Evolutionary conservation across 37 sponge, comb jelly and placozoan species (phyloP), one percentile per base, ranked within the genome.

Genomic region (Theonella swinhoei): DNA sequence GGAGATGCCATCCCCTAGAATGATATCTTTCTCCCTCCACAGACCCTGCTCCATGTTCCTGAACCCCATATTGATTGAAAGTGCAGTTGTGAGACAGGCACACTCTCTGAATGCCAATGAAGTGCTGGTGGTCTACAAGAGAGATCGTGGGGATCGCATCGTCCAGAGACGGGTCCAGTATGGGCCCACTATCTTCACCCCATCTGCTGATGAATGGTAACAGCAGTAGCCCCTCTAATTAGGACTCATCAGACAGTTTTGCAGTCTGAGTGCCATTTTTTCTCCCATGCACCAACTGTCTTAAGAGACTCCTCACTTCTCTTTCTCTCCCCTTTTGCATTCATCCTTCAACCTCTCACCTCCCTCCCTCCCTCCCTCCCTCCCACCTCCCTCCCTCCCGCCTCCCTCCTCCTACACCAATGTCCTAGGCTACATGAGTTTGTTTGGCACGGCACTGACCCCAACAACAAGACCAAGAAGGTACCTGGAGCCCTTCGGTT

Each of bases 391-490:
- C 67, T 29, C 67, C 19, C 67, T 29, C 67, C 19, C 67, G 4
- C n/a, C 26, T 24, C 19, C 67, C 19, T n/a, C n/a, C n/a, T n/a
- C 64, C 64, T 28, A 29, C n/a, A n/a, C n/a, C n/a, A n/a, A n/a
- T n/a, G n/a, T n/a, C n/a, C 54, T 42, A 92, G 92, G 92, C 40
- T 93, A 59, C 96, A 96, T 26, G 64, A 88, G 67, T 96, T 96
- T 80, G 74, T 80, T 26, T 96, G 96, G 96, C 96, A 96, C 61
- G 96, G 96, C 0, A 87, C 96, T n/a, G 90, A 90, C 29, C 81
- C 72, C 2, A 83, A 87, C 60, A 96, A 96, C 84, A 96, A 96
- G 80, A 96, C 96, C 1, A 81, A 38, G 68, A 88, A 91, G 75
- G 77, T 88, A 4, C 96, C 96, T 24, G 89, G 94, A 47, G 76